Conservation (phyloP, 2,888 invertebrate species). For the Perithous albicinctus region DNA sequence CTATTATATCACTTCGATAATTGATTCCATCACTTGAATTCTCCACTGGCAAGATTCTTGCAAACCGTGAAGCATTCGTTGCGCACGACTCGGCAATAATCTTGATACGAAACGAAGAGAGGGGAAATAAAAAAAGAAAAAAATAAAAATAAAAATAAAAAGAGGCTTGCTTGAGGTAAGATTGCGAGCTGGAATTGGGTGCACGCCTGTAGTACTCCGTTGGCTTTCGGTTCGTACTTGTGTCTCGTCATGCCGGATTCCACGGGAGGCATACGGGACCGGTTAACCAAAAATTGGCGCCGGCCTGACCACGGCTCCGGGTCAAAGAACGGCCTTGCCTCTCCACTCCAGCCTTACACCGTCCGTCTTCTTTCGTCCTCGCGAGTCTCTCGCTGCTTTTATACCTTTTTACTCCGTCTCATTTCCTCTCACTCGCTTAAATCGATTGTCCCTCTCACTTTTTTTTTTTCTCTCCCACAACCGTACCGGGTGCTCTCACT, state of each 20-base stretch:
- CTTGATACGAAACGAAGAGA: conserved; percentile 1
- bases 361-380: conserved; percentile 70
- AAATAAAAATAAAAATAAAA: no score
- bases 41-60: conserved; percentile 4
- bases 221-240: not conserved
- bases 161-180: conserved; percentile 31
- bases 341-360: conserved; percentile 65
- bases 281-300: conserved; percentile 82
- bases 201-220: conserved; percentile 21
- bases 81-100: conserved; percentile 33
- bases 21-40: conserved; percentile 43
- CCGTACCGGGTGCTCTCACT: not conserved
- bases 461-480: not conserved
- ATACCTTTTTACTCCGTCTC: conserved; percentile 12
- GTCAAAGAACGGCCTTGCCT: conserved; percentile 84
- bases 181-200: conserved; percentile 39
- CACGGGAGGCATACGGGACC: conserved; percentile 73
- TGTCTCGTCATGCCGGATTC: conserved; percentile 70
- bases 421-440: not conserved
- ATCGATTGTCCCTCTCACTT: conserved; percentile 14
- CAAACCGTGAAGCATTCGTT: conserved; percentile 5
- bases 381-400: conserved; percentile 22
- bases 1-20: conserved; percentile 35
- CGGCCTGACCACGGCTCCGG: conserved; percentile 78
- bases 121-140: no score